Evolutionary conservation across 2,888 invertebrate genomes (phyloP).

Genomic region (Epsilonema sp.): DNA sequence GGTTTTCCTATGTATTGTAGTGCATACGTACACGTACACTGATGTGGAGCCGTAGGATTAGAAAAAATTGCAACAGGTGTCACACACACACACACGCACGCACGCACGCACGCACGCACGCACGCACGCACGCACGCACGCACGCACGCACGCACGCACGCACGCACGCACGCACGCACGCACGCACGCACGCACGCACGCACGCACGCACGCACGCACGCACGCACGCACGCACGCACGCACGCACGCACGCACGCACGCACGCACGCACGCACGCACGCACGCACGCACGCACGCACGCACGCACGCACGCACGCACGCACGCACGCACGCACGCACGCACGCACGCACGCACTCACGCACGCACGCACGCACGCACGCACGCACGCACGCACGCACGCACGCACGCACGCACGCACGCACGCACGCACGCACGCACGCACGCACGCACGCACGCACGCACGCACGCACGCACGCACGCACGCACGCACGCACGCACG

Average conservation of each 20-base stretch:
- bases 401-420: slow-evolving; percentile 7
- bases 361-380: slow-evolving; percentile 8
- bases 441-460: slow-evolving; percentile 5
- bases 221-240: slow-evolving; percentile 8
- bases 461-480: slow-evolving; percentile 4
- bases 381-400: slow-evolving; percentile 7
- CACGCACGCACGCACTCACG: too few species aligned
- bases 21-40: too few species aligned
- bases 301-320: slow-evolving; percentile 7
- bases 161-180: too few species aligned
- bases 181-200: too few species aligned
- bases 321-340: slow-evolving; percentile 8
- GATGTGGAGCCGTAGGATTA: too few species aligned
- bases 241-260: slow-evolving; percentile 7
- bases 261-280: slow-evolving; percentile 7
- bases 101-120: too few species aligned
- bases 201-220: too few species aligned
- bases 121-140: too few species aligned
- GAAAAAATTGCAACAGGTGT: too few species aligned
- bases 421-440: slow-evolving; percentile 7
- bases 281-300: slow-evolving; percentile 7
- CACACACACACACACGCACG: too few species aligned
- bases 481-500: slow-evolving; percentile 1
- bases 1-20: too few species aligned
- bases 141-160: too few species aligned